Evolutionary conservation across 2,888 invertebrate species (phyloP), one percentile per base, ranked within the genome.

Genomic region (Aleiodes testaceus): DNA sequence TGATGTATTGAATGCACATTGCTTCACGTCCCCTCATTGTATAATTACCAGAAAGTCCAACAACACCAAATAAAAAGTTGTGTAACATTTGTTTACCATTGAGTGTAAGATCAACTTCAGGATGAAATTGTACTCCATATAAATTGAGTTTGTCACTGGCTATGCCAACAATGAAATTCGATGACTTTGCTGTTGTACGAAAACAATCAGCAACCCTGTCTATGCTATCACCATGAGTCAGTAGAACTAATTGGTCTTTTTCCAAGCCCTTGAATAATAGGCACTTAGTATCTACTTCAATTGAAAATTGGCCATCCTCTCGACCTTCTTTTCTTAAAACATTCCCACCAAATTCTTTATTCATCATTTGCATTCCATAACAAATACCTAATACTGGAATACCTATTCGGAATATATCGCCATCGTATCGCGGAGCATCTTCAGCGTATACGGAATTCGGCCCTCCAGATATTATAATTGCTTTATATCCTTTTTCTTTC

Each of bases 341-440:
- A 1, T 94, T 93, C 1, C 99, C 99, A 0, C 97, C 97, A 84
- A 97, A 97, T 88, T 97, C 97, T 88, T 98, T 98, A 88, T 99
- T 99, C 90, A 99, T 91, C 94, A 99, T 94, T 90, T 99, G 99
- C 95, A 99, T 97, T 53, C 99, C 99, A 90, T 99, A 99, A 89
- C 99, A 99, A 85, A 99, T 99, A 81, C 99, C 99, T 87, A 96
- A 88, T 66, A 99, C 94, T 5, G 99, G 99, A 79, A 99, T 89
- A 77, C 97, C 97, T 88, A 97, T 94, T 88, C 94, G 93, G 89
- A 99, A 99, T 83, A 99, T 96, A 83, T 96, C 96, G 0, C 97
- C 92, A 88, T 99, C 99, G 85, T 98, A 98, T 86, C 92, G 89
- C 14, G 97, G 97, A 66, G 99, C 97, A 89, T 98, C 96, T 79